Conservation (phyloP, 1,140 invertebrate genomes). For the Halyomorpha halys region DNA sequence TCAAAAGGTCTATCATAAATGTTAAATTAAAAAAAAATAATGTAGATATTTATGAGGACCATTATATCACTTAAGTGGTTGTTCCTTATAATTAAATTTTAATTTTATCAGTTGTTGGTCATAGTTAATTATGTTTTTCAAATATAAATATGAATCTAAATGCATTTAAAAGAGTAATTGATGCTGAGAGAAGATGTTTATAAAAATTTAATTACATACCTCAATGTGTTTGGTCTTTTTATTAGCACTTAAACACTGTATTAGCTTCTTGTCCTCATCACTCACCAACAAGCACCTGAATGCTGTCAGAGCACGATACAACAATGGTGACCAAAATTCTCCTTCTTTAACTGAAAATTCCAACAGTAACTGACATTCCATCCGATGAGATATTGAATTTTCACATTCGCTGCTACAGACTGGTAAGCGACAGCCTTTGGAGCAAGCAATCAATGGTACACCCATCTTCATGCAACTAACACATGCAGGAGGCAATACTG, state of each 20-base stretch:
- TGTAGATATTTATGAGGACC: too few relatives aligned
- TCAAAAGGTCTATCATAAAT: too few relatives aligned
- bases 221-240: neutral
- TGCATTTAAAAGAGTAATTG: too few relatives aligned
- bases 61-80: too few relatives aligned
- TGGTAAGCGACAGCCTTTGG: constrained; percentile 45
- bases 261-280: neutral
- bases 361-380: constrained; percentile 48
- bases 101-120: too few relatives aligned
- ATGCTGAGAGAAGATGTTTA: too few relatives aligned
- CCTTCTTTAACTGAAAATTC: neutral
- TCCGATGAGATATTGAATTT: constrained; percentile 39
- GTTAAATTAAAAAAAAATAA: too few relatives aligned
- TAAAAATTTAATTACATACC: neutral
- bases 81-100: too few relatives aligned
- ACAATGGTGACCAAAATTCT: constrained; percentile 29
- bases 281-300: constrained; percentile 3
- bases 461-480: constrained; percentile 44
- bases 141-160: too few relatives aligned
- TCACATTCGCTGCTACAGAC: constrained; percentile 49
- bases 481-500: constrained; percentile 41
- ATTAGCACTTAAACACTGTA: neutral
- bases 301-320: constrained; percentile 7
- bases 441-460: constrained; percentile 37
- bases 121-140: too few relatives aligned